Conservation (phyloP, 2,113 vertebrate genomes). For the Alligator sinensis region DNA sequence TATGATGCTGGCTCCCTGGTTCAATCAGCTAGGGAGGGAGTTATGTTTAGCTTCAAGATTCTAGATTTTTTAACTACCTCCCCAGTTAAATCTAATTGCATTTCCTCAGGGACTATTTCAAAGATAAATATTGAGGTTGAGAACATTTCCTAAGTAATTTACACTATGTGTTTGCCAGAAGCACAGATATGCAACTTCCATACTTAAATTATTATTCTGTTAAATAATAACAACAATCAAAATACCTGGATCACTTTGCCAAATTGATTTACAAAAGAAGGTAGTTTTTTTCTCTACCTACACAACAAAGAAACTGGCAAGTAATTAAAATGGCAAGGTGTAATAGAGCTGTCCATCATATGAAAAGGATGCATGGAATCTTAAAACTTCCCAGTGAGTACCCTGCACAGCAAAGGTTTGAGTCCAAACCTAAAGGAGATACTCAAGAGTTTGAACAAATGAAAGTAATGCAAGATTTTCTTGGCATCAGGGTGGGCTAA, state of each 20-base stretch:
- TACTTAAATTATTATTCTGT: background rate
- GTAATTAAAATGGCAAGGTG: background rate
- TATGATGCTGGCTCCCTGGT: conserved; percentile 4
- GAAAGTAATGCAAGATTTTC: background rate
- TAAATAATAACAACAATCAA: background rate
- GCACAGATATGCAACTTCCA: background rate
- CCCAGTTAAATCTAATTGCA: background rate
- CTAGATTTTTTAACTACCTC: background rate
- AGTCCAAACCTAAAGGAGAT: background rate
- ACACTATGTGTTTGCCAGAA: background rate
- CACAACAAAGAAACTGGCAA: background rate
- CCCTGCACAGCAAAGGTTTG: background rate
- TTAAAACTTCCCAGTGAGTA: background rate
- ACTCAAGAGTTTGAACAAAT: background rate
- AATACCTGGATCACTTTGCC: background rate
- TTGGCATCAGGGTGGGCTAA: background rate
- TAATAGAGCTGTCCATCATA: background rate
- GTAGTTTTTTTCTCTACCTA: background rate
- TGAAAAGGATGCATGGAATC: background rate
- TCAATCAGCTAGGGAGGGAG: conserved; percentile 34
- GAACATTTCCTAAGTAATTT: background rate
- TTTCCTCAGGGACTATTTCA: conserved; percentile 24
- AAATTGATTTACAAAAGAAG: background rate
- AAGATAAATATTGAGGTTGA: background rate
- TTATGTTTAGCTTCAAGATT: conserved; percentile 51